Evolutionary conservation across 2,113 vertebrate genomes (phyloP), one percentile per base, ranked within the genome.

Genomic region (Tylochromis polylepis): DNA sequence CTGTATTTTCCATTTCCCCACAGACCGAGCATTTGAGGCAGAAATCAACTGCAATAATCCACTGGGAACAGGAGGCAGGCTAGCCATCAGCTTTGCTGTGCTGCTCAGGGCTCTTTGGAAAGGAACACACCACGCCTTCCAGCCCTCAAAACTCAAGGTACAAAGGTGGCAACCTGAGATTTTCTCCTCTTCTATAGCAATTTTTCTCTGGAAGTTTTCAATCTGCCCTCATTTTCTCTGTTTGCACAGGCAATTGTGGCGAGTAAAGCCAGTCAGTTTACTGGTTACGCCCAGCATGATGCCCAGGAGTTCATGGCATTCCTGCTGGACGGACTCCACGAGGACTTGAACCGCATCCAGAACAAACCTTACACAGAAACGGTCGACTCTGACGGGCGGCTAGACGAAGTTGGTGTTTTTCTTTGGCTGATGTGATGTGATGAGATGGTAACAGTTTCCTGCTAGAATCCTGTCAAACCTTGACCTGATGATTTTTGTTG

Each of bases 261-360:
- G 2, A 99, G 98, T 92, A 99, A 99, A 93, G 98, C 98, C 85
- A 99, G 98, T 93, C 99, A 99, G 94, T 99, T 99, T 92, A 99
- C 98, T 51, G 99, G 99, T 70, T 99, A 99, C 1, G 98, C 99
- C 5, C 99, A 99, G 94, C 99, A 99, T 0, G 98, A 99, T 29
- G 99, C 99, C 78, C 99, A 99, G 95, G 99, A 99, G 93, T 99
- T 99, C 95, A 99, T 99, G 98, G 99, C 99, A 24, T 99, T 99
- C 92, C 91, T 99, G 75, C 94, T 99, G 8, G 99, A 99, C 5
- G 99, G 99, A 36, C 97, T 99, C n/a, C 99, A 99, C 0, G 99
- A 99, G 93, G 99, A 99, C 95, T 95, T 99, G 93, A 99, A 99
- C 92, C 97, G 99, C 75, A 99, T 99, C 90, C 98, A 99, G 95